These are phyloP conservation scores for Campoplex nolae DNA, from an alignment of 2,888 invertebrate genomes.

Conservation along the genomic window DNA sequence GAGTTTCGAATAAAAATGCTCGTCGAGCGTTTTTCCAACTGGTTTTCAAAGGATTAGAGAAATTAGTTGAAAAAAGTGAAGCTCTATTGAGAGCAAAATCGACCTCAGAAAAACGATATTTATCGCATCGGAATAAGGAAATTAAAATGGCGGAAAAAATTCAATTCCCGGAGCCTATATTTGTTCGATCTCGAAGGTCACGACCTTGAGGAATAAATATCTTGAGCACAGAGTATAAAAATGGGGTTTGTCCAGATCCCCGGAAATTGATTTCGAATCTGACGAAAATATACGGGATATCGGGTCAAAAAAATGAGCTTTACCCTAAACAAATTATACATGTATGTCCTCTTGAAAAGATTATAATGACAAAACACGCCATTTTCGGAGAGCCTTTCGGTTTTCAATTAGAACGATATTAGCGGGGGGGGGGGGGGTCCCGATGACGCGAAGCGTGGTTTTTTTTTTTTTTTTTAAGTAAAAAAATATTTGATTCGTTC, in stretches of 20 bases:
- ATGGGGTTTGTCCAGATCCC: not conserved
- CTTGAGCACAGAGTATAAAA: not conserved
- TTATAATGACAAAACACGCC: not conserved
- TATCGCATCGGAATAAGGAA: not conserved
- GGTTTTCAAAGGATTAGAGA: not conserved
- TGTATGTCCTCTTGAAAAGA: not conserved
- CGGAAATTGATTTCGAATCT: not conserved
- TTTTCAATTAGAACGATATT: not conserved
- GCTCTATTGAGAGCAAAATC: too few species aligned
- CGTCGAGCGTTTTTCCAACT: not conserved
- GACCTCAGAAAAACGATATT: not conserved
- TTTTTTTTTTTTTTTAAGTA: not conserved
- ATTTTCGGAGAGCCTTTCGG: not conserved
- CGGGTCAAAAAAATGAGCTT: not conserved
- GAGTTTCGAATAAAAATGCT: not conserved
- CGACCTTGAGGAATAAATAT: not conserved
- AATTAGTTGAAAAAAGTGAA: not conserved
- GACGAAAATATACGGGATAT: not conserved
- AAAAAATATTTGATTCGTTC: not conserved
- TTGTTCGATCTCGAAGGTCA: not conserved
- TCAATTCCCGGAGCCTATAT: not conserved
- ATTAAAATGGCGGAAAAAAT: constrained; percentile 8
- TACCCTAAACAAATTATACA: not conserved
- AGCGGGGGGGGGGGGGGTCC: not conserved
- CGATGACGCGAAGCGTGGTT: not conserved